Base-by-base conservation (phyloP, 2,113 vertebrate genomes). In the Catharus bicknelli region DNA sequence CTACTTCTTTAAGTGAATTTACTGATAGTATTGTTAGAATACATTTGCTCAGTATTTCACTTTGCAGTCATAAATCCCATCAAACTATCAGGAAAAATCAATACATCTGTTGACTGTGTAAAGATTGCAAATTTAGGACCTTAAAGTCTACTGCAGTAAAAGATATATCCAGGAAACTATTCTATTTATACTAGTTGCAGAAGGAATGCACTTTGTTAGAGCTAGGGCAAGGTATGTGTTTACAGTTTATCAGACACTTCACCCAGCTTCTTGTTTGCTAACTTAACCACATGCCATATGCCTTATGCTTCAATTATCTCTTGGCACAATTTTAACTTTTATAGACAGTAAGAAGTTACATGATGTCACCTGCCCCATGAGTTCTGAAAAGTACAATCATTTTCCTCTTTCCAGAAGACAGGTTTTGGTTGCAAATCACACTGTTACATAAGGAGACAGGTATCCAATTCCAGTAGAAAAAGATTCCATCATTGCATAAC, bases 1-100 rank as follows among this genome's bases (percentile, higher is more conserved):
- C 54, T 76, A 34, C 55, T 66, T 74, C 38, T 72, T 86, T 82
- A 78, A 83, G 43, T 27, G 1, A 90, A 76, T 86, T 85, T 91
- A 83, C 42, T 69, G 47, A 73, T 25, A 40, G 53, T 29, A 73
- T 30, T 18, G 17, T 74, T 92, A 63, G n/a, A 93, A 90, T 63
- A 75, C 36, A 36, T 48, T 86, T 86, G 67, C 40, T 85, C 70
- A 66, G 11, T 70, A 58, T 79, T 82, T 87, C 29, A 66, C 62
- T 79, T 72, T 40, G 54, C 55, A 90, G 55, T 51, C n/a, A 76
- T 90, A 91, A 95, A 94, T 88, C 68, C 53, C 26, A 66, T 75
- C 54, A 59, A 95, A 90, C 50, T 79, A 86, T 68, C 77, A 69
- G 62, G 62, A 89, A 90, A 93, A 94, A 84, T 94, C 94, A 90